phyloP scores from a whole-genome alignment of 2,113 vertebrate genomes.

The Forbesichthys agassizii region DNA sequence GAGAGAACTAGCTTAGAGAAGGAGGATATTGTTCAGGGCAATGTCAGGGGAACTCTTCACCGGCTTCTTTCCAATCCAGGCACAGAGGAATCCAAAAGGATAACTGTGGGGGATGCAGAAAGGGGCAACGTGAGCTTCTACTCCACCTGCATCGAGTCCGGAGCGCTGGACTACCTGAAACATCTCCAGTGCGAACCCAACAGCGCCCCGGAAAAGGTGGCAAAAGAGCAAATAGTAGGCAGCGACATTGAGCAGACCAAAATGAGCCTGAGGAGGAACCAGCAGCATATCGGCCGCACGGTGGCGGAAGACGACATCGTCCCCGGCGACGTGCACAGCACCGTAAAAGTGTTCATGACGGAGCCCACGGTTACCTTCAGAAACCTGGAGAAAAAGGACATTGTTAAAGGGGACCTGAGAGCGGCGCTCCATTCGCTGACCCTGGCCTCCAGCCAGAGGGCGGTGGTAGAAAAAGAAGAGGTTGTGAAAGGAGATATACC shows the following conservation, averaged over 20 bases:
- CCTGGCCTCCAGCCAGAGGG: constrained; percentile 81
- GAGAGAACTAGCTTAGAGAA: constrained; percentile 63
- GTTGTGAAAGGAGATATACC: constrained; percentile 81
- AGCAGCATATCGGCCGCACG: constrained; percentile 79
- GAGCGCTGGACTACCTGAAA: constrained; percentile 88
- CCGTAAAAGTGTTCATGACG: constrained; percentile 83
- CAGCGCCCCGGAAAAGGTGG: constrained; percentile 54
- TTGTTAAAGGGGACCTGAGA: constrained; percentile 84
- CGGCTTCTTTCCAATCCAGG: constrained; percentile 79
- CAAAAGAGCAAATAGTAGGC: constrained; percentile 80
- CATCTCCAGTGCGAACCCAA: constrained; percentile 77
- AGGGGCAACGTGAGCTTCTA: constrained; percentile 92
- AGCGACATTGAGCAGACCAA: constrained; percentile 85
- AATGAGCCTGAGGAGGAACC: constrained; percentile 77
- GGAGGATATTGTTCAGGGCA: constrained; percentile 84
- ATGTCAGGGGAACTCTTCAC: constrained; percentile 82
- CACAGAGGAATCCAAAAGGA: constrained; percentile 70
- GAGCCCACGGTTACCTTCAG: constrained; percentile 70
- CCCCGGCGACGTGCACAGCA: constrained; percentile 83
- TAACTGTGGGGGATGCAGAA: constrained; percentile 80
- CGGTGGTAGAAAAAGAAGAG: constrained; percentile 82
- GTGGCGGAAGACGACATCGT: constrained; percentile 85
- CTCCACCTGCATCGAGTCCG: constrained; percentile 90
- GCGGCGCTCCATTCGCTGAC: constrained; percentile 82
- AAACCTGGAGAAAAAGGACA: constrained; percentile 79